phyloP scores from a whole-genome alignment of 53 echinoderm and acorn worm species.

The Holothuria leucospilota region DNA sequence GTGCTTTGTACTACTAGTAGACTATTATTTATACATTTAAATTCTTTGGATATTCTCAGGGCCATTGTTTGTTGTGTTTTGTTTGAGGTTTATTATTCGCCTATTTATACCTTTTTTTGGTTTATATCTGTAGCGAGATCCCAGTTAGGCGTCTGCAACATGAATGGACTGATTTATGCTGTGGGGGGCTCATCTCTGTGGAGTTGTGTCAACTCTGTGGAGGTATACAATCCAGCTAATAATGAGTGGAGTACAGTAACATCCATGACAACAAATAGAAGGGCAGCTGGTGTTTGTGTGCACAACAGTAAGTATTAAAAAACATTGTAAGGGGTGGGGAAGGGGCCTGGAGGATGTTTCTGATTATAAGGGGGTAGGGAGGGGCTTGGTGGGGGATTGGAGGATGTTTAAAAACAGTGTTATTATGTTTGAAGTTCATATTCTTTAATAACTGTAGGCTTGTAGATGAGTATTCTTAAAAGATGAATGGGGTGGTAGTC shows the following conservation, averaged over 20 bases:
- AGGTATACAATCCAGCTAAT: slow-evolving; percentile 80
- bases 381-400: no score
- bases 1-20: no score
- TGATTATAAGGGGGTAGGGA: no score
- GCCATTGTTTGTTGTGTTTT: neutral
- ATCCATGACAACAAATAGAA: slow-evolving; percentile 79
- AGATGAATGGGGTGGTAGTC: no score
- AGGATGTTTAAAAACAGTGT: no score
- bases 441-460: no score
- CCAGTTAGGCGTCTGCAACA: slow-evolving; percentile 81
- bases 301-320: slow-evolving; percentile 68
- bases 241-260: slow-evolving; percentile 70
- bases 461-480: no score
- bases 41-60: neutral
- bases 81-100: no score
- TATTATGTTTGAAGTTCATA: no score
- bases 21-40: no score
- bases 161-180: slow-evolving; percentile 83
- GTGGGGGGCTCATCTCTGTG: slow-evolving; percentile 90
- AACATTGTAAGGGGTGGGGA: no score
- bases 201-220: slow-evolving; percentile 93
- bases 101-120: neutral
- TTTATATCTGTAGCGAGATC: slow-evolving; percentile 69
- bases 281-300: slow-evolving; percentile 87
- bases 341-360: no score